Evolutionary conservation across 2,113 vertebrate genomes (phyloP).

Genomic region (Phasianus colchicus): DNA sequence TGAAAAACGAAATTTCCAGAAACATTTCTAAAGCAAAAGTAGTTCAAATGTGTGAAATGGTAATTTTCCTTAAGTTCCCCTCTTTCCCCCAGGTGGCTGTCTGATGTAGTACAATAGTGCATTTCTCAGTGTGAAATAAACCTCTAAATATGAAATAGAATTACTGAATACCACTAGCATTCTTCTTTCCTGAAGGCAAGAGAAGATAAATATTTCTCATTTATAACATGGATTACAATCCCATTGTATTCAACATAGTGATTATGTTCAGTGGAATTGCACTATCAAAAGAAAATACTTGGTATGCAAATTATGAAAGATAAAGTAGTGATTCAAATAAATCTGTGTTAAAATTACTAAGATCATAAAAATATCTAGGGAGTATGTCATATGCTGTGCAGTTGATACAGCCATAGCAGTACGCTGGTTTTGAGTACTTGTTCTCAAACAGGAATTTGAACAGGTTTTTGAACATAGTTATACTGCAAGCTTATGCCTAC

Average conservation of each 20-base stretch:
- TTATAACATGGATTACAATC: background rate
- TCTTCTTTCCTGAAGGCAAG: background rate
- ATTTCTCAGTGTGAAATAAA: background rate
- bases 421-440: background rate
- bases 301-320: background rate
- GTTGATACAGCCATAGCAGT: background rate
- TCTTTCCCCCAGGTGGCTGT: background rate
- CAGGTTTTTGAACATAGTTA: background rate
- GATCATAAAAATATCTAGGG: background rate
- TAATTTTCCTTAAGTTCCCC: background rate
- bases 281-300: background rate
- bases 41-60: background rate
- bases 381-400: background rate
- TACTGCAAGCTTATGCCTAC: background rate
- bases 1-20: background rate
- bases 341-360: background rate
- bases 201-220: background rate
- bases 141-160: background rate
- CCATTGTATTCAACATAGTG: background rate
- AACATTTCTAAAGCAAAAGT: background rate
- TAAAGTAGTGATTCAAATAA: slow-evolving; percentile 1
- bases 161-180: background rate
- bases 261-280: background rate
- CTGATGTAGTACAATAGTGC: background rate
- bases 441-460: background rate